Conservation (phyloP, 2,888 invertebrate genomes). For the Ditula angustiorana region DNA sequence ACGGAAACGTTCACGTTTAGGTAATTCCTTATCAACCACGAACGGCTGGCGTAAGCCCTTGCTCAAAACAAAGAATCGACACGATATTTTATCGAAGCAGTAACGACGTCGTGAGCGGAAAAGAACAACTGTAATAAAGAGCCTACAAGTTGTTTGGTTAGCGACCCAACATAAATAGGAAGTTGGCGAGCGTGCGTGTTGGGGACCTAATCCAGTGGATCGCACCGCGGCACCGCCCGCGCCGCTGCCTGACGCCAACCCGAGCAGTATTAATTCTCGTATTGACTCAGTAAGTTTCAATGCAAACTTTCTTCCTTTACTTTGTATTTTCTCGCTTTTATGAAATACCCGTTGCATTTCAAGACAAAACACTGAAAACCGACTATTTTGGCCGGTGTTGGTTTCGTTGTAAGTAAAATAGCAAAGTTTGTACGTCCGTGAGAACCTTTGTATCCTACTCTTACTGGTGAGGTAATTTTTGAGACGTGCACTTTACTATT, state of each 20-base stretch:
- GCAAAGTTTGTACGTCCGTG: neutral
- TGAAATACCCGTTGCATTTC: slow-evolving; percentile 16
- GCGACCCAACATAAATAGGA: slow-evolving; percentile 79
- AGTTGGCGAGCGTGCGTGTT: slow-evolving; percentile 75
- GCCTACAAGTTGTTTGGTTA: slow-evolving; percentile 83
- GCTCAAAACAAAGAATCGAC: slow-evolving; percentile 66
- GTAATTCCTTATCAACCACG: slow-evolving; percentile 48
- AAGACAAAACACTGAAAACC: slow-evolving; percentile 2
- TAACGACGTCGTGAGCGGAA: slow-evolving; percentile 77
- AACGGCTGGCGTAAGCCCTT: slow-evolving; percentile 53
- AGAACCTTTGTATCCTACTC: neutral
- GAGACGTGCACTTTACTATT: neutral
- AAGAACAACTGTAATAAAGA: slow-evolving; percentile 84
- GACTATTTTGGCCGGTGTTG: neutral
- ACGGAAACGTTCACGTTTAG: slow-evolving; percentile 46
- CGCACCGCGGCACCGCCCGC: slow-evolving; percentile 60
- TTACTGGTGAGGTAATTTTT: no score
- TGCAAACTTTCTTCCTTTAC: slow-evolving; percentile 35
- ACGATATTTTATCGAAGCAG: slow-evolving; percentile 75
- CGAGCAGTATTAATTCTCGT: slow-evolving; percentile 65
- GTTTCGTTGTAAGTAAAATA: neutral
- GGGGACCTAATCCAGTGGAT: slow-evolving; percentile 78
- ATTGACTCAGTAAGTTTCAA: slow-evolving; percentile 63
- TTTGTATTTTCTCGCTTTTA: slow-evolving; percentile 23
- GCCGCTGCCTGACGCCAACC: slow-evolving; percentile 53